Base-by-base conservation (phyloP, 2,797 vertebrate genomes). In the Enteromius anoplus region DNA sequence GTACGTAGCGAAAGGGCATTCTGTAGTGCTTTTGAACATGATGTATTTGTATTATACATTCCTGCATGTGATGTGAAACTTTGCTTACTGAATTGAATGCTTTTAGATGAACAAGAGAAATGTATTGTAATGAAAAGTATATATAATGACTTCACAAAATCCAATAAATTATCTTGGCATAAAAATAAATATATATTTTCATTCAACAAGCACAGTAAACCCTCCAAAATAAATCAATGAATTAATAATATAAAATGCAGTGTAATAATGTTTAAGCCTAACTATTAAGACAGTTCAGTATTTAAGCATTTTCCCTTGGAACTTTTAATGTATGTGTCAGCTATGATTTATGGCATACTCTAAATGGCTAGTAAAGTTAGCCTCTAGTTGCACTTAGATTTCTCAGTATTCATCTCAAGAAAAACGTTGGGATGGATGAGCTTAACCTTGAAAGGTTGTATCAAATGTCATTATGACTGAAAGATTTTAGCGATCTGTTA, bases 401-500 rank as follows among this genome's bases (percentile, higher is more conserved):
- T 70, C 77, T 87, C 86, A 82, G 84, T 85, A 88, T 89, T 85
- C 92, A 91, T 92, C 86, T 87, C 89, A 89, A 85, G 84, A 87
- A 83, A 64, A 90, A 89, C 90, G 84, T 82, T 86, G 69, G 91
- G 91, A 91, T 89, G 85, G 93, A 91, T 90, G 87, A 87, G 89
- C 86, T 91, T 87, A 76, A 62, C 69, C 78, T 89, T 84, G 87
- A 91, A 86, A 90, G 89, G 86, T 88, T 62, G 91, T 71, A 84
- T 86, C 73, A 62, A 68, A 68, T 86, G 6, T 86, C 85, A 58
- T 73, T 73, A 60, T 72, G 78, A 77, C 45, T 78, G 72, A 73
- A 40, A 40, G 34, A 70, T 69, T 68, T 80, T 58, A 42, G 64
- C 14, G 26, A 58, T 58, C 66, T 84, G 72, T 66, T 51, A 49